Percentiles rank a stretch among this genome's conserved stretches.
phyloP scores from a whole-genome alignment of 30 jellyfish, hydroid and myxozoan genomes.

The Aurelia aurita complex sp. Pacific region DNA sequence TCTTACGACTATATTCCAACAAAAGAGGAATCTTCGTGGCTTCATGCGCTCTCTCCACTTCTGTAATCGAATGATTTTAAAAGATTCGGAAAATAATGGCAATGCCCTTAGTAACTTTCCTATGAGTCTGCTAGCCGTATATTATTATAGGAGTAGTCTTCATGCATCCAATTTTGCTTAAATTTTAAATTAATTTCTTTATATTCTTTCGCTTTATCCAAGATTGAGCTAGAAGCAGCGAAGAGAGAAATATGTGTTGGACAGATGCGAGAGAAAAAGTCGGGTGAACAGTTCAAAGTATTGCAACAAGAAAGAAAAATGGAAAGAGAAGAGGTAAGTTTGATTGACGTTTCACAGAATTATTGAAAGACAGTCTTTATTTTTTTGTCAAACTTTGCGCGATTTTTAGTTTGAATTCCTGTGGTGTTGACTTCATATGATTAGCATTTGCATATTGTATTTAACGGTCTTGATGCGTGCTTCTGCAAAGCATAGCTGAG shows the following conservation, averaged over 20 bases:
- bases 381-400: not conserved
- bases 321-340: slow-evolving; percentile 87
- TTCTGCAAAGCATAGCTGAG: too few species aligned
- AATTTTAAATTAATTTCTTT: too few species aligned
- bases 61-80: too few species aligned
- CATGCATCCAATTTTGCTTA: too few species aligned
- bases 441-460: not conserved
- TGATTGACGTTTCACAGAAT: not conserved
- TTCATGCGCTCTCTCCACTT: too few species aligned
- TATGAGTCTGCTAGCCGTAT: too few species aligned
- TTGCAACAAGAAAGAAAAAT: slow-evolving; percentile 80
- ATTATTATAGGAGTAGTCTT: too few species aligned
- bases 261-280: slow-evolving; percentile 78
- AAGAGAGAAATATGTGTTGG: slow-evolving; percentile 82
- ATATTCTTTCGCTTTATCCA: not conserved
- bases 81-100: too few species aligned
- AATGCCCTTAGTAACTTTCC: too few species aligned
- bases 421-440: not conserved
- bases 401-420: not conserved
- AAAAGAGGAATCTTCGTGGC: too few species aligned
- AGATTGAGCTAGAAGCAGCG: slow-evolving; percentile 83
- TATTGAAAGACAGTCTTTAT: not conserved
- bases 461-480: not conserved
- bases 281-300: slow-evolving; percentile 48
- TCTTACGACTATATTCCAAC: too few species aligned